Evolutionary conservation across 2,797 vertebrate species (phyloP), one percentile per base, ranked within the genome.

Genomic region (Luscinia megarhynchos): DNA sequence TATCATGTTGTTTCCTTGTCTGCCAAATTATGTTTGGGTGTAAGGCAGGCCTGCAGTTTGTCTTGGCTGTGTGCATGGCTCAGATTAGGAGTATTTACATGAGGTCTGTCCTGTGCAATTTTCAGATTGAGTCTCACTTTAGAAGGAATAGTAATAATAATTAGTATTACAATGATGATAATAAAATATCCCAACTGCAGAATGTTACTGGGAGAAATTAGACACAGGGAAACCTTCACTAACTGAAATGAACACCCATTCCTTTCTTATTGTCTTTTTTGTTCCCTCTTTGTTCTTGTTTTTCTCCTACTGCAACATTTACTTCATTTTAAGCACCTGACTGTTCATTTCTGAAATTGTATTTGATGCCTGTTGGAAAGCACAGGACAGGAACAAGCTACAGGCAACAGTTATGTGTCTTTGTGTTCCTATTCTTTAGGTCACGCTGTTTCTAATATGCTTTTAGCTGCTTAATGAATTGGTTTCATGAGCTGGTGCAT

Each of bases 381-480:
- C 40, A 53, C 10, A 68, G 53, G 17, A 61, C 14, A 78, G 12
- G 40, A 93, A n/a, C 17, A 89, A 91, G n/a, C 10, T 90, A 30
- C 23, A 74, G 77, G 51, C 18, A 84, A 89, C 62, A 38, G 7
- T 51, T 72, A 2, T 19, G 88, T 46, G 48, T 66, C 40, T 93
- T 83, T 80, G 8, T 69, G 46, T 48, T 91, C 18, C 41, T 85
- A 19, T 87, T 75, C 69, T 89, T 94, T 87, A 57, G 30, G 77
- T 38, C 70, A 21, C 21, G 26, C 43, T 70, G 15, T 82, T 95
- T 92, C 66, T 67, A 90, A 82, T 82, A 93, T 30, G 21, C 48
- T 91, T 96, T 89, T 46, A 95, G 69, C 53, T 89, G 58, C 27
- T 79, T 95, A 87, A 94, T 86, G 38, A 95, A 57, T 57, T 91